Evolutionary conservation across 2,797 vertebrate species (phyloP).

Genomic region (Lindbergichthys nudifrons): DNA sequence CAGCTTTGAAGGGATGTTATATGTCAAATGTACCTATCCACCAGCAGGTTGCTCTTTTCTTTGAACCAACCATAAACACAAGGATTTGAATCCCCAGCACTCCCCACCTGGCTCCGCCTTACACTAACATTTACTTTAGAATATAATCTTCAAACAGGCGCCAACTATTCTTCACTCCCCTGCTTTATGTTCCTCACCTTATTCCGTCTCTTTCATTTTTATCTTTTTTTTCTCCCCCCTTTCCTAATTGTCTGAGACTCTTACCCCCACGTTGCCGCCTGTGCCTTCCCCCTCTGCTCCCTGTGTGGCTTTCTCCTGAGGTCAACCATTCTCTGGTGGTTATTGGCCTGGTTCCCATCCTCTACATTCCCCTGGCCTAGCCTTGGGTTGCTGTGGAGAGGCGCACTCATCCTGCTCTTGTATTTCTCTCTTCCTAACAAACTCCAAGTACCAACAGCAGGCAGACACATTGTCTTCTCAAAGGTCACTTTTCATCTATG

Average conservation of each 20-base stretch:
- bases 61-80: constrained; percentile 6
- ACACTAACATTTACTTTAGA: constrained; percentile 71
- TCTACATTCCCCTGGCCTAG: constrained; percentile 70
- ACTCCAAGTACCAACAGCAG: constrained; percentile 54
- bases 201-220: not conserved
- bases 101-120: constrained; percentile 49
- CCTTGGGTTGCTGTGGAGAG: constrained; percentile 75
- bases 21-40: not conserved
- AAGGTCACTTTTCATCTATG: constrained; percentile 31
- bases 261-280: constrained; percentile 23
- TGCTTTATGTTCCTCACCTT: not conserved
- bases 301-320: constrained; percentile 43
- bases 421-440: constrained; percentile 46
- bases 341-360: constrained; percentile 69
- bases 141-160: constrained; percentile 38
- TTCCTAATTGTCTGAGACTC: constrained; percentile 12
- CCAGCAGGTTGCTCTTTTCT: constrained; percentile 2
- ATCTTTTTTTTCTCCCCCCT: not conserved
- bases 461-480: constrained; percentile 35
- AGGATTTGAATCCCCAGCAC: constrained; percentile 11
- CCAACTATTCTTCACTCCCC: constrained; percentile 5
- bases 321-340: constrained; percentile 60
- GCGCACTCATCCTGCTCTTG: constrained; percentile 48
- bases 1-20: not conserved
- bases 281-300: constrained; percentile 1